These are phyloP conservation scores for Oostethus manadensis DNA, from an alignment of 2,113 vertebrate species.

Conservation along the genomic window DNA sequence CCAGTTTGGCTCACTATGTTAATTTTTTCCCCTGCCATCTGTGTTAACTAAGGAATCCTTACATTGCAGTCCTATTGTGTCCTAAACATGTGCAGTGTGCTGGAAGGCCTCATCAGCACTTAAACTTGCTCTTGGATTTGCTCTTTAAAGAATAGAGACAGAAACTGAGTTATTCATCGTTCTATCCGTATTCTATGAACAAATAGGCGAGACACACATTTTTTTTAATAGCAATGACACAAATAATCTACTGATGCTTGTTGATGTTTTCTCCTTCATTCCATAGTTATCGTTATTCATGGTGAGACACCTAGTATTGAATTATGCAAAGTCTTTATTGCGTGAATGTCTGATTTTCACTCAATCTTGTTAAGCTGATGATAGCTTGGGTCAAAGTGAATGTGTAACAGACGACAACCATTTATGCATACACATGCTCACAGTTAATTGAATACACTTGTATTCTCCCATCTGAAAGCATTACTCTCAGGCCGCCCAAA, in stretches of 20 bases:
- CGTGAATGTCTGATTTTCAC: slow-evolving; percentile 25
- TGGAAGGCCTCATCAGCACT: no score
- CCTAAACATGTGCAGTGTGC: no score
- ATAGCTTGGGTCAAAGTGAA: slow-evolving; percentile 42
- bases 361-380: slow-evolving; percentile 30
- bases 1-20: no score
- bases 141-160: no score
- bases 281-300: neutral
- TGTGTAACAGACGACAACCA: slow-evolving; percentile 46
- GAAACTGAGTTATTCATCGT: no score
- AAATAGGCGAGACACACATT: no score
- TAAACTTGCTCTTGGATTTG: no score
- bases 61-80: no score
- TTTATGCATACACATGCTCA: slow-evolving; percentile 29
- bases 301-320: neutral
- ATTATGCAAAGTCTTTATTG: slow-evolving; percentile 5
- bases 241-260: neutral
- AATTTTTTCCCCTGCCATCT: no score
- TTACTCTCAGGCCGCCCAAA: slow-evolving; percentile 69
- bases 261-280: neutral
- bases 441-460: slow-evolving; percentile 61
- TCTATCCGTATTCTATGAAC: no score
- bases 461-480: slow-evolving; percentile 72
- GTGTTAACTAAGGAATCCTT: no score
- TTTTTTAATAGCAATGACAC: neutral